Evolutionary conservation across 2,797 vertebrate species (phyloP).

Genomic region (Coreius guichenoti): DNA sequence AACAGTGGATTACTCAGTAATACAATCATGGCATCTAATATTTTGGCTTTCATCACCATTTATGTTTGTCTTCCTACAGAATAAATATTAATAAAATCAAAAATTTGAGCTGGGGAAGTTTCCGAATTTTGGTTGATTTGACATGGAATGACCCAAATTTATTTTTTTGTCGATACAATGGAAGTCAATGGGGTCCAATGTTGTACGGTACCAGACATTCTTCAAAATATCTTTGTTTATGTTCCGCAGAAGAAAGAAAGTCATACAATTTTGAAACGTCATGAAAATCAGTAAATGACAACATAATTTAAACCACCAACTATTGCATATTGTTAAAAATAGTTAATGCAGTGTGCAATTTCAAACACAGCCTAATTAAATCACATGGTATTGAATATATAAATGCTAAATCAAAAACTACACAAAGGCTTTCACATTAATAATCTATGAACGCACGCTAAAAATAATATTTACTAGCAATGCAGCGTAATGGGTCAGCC

Average conservation of each 20-base stretch:
- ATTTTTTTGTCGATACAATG: neutral
- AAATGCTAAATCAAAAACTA: neutral
- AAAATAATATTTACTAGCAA: constrained; percentile 5
- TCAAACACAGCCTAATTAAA: neutral
- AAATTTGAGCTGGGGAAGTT: no score
- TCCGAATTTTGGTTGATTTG: no score
- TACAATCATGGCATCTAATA: no score
- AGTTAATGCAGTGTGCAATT: neutral
- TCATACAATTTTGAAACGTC: neutral
- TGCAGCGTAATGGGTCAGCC: neutral
- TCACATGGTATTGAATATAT: neutral
- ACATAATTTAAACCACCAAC: neutral
- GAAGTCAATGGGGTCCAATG: neutral
- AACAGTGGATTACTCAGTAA: no score
- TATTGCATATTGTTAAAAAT: neutral
- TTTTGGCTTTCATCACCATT: no score
- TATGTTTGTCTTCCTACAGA: no score
- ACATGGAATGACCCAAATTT: no score
- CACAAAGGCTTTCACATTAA: neutral
- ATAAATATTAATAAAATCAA: no score
- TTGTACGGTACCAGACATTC: no score
- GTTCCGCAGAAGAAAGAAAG: neutral
- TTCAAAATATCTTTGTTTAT: neutral
- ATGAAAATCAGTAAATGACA: neutral
- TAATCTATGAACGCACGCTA: neutral